phyloP scores from a whole-genome alignment of 2,113 vertebrate genomes.

The cat (Felis catus) region F.catus_Fca126_mat1.0 CM031416.1:103975001-103975500 shows the following conservation, averaged over 20 bases:
- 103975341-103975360: too few species aligned
- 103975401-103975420: too few species aligned
- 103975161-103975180: constrained; percentile 3
- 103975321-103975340: too few species aligned
- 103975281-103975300: constrained; percentile 23
- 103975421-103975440: too few species aligned
- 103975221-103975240: constrained; percentile 10
- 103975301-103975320: neutral
- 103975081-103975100: constrained; percentile 1
- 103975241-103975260: neutral
- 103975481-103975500: too few species aligned
- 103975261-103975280: constrained; percentile 1
- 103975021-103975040: neutral
- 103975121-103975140: neutral
- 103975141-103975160: constrained; percentile 27
- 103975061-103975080: neutral
- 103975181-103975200: neutral
- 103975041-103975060: neutral
- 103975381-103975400: too few species aligned
- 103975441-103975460: too few species aligned
- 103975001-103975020: neutral
- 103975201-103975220: neutral
- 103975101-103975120: constrained; percentile 29
- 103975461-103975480: too few species aligned
- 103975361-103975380: too few species aligned